A percentile compares a stretch with the other conserved stretches of the same genome.
These are phyloP conservation scores for Diaprepes abbreviatus DNA, from an alignment of 2,888 invertebrate genomes.

Conservation along the genomic window DNA sequence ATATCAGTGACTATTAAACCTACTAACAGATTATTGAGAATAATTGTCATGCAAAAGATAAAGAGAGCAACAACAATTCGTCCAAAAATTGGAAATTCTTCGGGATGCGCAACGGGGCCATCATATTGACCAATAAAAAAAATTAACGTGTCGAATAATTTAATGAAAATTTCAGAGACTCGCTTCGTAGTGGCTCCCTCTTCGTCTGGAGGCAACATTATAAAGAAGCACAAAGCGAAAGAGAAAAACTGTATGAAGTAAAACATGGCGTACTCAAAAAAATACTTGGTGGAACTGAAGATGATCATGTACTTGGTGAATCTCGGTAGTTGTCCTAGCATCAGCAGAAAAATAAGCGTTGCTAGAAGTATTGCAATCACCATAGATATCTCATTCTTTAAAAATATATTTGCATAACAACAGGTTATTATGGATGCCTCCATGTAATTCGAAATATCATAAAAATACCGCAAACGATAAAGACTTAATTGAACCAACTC, in stretches of 20 bases:
- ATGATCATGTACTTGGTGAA: too few relatives aligned
- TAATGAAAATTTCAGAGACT: constrained; percentile 45
- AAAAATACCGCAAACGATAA: too few relatives aligned
- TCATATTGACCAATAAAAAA: constrained; percentile 56
- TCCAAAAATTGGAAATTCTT: constrained; percentile 52
- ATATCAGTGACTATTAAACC: constrained; percentile 57
- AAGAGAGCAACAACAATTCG: constrained; percentile 55
- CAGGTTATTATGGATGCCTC: constrained; percentile 47
- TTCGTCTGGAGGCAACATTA: constrained; percentile 52
- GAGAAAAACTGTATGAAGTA: constrained; percentile 56
- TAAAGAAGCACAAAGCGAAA: constrained; percentile 56
- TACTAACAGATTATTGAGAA: constrained; percentile 56
- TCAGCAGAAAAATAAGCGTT: constrained; percentile 50
- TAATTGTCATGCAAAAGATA: constrained; percentile 57
- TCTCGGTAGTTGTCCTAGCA: constrained; percentile 54
- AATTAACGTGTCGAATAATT: constrained; percentile 54
- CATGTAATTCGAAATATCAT: constrained; percentile 51
- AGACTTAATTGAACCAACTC: too few relatives aligned
- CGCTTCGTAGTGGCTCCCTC: background rate
- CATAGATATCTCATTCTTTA: constrained; percentile 49
- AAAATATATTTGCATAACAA: constrained; percentile 38
- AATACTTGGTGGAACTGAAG: constrained; percentile 56
- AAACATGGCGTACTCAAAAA: constrained; percentile 55
- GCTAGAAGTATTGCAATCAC: constrained; percentile 52
- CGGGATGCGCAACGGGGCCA: constrained; percentile 52